Conservation (phyloP, 2,888 invertebrate species). For the Drosophila leonis region DNA sequence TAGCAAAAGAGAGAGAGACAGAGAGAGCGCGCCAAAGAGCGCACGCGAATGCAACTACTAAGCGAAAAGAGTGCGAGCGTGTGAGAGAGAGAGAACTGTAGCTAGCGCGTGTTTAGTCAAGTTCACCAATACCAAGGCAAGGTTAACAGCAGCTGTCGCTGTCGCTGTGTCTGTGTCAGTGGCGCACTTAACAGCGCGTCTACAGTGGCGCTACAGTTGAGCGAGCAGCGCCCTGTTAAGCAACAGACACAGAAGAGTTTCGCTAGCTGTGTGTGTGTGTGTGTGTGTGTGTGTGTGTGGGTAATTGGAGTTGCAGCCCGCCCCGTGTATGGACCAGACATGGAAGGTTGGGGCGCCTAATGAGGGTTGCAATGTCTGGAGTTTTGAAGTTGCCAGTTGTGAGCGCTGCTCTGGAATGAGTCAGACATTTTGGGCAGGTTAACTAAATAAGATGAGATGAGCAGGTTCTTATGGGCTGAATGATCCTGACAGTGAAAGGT, state of each 20-base stretch:
- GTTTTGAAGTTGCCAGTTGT: constrained; percentile 50
- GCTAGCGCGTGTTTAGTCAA: constrained; percentile 69
- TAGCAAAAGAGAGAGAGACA: constrained; percentile 19
- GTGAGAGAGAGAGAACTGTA: constrained; percentile 27
- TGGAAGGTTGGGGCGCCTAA: constrained; percentile 57
- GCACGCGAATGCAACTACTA: constrained; percentile 16
- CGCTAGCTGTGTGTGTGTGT: background rate
- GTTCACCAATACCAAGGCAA: constrained; percentile 77
- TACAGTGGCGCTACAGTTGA: constrained; percentile 66
- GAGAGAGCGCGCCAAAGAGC: constrained; percentile 17
- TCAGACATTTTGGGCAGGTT: constrained; percentile 57
- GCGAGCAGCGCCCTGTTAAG: constrained; percentile 61
- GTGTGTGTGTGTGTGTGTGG: constrained; percentile 15
- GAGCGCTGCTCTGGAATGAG: constrained; percentile 51
- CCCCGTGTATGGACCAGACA: constrained; percentile 52
- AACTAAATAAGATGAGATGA: constrained; percentile 8
- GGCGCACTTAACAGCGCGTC: constrained; percentile 57
- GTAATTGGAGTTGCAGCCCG: constrained; percentile 62
- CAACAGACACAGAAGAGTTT: constrained; percentile 24
- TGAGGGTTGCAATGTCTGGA: constrained; percentile 73
- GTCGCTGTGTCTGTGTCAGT: constrained; percentile 42
- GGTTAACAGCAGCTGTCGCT: constrained; percentile 39
- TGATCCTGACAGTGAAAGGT: constrained; percentile 62
- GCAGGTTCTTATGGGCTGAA: constrained; percentile 4
- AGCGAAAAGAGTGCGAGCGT: constrained; percentile 29